phyloP scores from a whole-genome alignment of 2,797 vertebrate genomes.

The Hemitrygon akajei region DNA sequence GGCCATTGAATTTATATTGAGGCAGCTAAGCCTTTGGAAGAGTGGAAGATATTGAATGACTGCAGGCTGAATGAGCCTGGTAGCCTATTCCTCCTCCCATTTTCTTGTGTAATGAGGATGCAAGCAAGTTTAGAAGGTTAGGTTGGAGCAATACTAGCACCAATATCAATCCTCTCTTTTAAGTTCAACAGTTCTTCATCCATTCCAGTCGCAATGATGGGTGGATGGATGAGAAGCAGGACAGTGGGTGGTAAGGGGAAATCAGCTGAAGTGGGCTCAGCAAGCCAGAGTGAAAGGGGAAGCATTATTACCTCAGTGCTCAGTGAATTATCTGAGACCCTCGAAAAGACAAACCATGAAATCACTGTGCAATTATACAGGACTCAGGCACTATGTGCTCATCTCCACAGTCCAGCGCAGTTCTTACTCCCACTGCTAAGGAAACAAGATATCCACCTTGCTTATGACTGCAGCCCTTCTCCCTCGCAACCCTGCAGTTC shows the following conservation, averaged over 20 bases:
- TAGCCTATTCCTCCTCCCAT: too few species aligned
- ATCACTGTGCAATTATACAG: not conserved
- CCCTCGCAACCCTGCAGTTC: not conserved
- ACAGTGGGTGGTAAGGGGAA: not conserved
- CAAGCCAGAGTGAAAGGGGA: not conserved
- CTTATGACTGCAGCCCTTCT: not conserved
- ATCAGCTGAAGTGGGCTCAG: not conserved
- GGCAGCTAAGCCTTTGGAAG: too few species aligned
- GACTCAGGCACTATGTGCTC: not conserved
- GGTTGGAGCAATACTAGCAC: not conserved
- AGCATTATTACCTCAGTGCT: not conserved
- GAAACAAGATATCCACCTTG: not conserved
- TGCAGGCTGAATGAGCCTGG: too few species aligned
- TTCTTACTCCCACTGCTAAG: not conserved
- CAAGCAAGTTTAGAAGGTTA: not conserved
- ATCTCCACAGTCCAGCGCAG: too few species aligned
- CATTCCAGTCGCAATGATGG: not conserved
- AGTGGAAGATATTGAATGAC: too few species aligned
- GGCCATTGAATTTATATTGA: too few species aligned
- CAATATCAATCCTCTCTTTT: not conserved
- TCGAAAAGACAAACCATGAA: not conserved
- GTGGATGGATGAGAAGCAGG: not conserved
- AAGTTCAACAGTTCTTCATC: not conserved
- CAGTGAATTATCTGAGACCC: not conserved
- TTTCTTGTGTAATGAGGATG: not conserved